Base-by-base conservation (phyloP, 2,113 vertebrate genomes). In the Oplegnathus fasciatus region DNA sequence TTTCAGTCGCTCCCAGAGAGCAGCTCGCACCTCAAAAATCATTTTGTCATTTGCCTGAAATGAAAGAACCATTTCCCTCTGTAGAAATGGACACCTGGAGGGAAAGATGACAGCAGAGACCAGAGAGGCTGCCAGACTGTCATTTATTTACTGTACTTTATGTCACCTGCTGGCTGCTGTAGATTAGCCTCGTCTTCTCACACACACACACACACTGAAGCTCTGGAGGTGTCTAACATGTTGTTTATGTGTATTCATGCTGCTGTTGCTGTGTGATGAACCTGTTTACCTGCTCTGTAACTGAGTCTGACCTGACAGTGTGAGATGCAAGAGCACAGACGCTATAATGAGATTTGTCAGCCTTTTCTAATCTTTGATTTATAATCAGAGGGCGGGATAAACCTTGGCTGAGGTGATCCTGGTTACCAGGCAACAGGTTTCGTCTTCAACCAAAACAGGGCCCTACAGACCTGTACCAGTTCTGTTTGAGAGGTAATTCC, bases 371-470 rank as follows among this genome's bases (percentile, higher is more conserved):
- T 82, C 69, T 87, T 28, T 87, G 65, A 90, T 90, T 85, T 85
- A 85, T n/a, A 40, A 22, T 26, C 50, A 0, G 8, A 1, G 8
- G 8, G 46, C 50, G 4, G 34, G 30, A 30, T 32, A 17, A 34
- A 68, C 7, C 64, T 10, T 2, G 24, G 54, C 24, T 40, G 68
- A 64, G 75, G 52, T 42, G 52, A 54, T 54, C 9, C 58, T 34
- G 57, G 86, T 90, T 78, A 3, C 86, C 14, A 69, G 75, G 81
- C 84, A 84, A 89, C 87, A 26, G 76, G 22, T 50, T n/a, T 34
- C 5, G 3, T n/a, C 26, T 44, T 44, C 17, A 32, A n/a, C 52
- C 37, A 37, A 26, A 32, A 28, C 55, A 50, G 42, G 64, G 26
- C 24, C 50, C 30, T 42, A 5, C 70, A 61, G 48, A 64, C 13